phyloP scores from a whole-genome alignment of 2,797 vertebrate genomes.

The Selene dorsalis region DNA sequence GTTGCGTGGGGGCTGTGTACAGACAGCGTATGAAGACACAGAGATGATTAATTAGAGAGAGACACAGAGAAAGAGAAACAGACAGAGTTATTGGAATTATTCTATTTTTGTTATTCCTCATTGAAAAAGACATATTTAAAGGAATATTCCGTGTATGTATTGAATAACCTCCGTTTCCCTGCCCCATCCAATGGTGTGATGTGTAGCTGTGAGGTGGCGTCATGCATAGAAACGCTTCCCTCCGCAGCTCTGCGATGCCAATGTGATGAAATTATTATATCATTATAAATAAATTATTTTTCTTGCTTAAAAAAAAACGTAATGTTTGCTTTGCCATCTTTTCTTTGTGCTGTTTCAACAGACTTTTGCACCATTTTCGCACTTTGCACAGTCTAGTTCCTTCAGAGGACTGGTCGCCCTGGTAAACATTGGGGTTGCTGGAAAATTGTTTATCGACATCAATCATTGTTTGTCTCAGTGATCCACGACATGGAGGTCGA shows the following conservation, averaged over 20 bases:
- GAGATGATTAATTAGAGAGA: constrained; percentile 66
- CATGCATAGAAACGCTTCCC: constrained; percentile 50
- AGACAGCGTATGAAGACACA: constrained; percentile 59
- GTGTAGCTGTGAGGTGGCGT: constrained; percentile 66
- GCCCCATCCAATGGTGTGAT: constrained; percentile 76
- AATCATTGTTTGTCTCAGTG: too few species aligned
- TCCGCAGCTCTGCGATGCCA: constrained; percentile 78
- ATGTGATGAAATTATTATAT: constrained; percentile 86
- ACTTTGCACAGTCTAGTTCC: too few species aligned
- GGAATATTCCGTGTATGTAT: constrained; percentile 79
- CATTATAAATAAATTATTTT: constrained; percentile 90
- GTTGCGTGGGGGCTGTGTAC: constrained; percentile 43
- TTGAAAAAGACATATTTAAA: constrained; percentile 83
- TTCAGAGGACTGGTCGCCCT: too few species aligned
- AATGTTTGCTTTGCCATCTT: constrained; percentile 9
- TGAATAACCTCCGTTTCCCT: constrained; percentile 73
- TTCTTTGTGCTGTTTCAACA: neutral
- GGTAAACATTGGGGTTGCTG: too few species aligned
- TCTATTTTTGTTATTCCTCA: constrained; percentile 87
- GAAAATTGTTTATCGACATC: too few species aligned
- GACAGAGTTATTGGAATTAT: constrained; percentile 80
- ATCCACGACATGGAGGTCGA: too few species aligned
- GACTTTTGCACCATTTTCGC: too few species aligned
- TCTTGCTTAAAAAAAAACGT: constrained; percentile 80
- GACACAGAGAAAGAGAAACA: constrained; percentile 55